phyloP scores from a whole-genome alignment of 2,797 vertebrate genomes.

The Poecile montanus region DNA sequence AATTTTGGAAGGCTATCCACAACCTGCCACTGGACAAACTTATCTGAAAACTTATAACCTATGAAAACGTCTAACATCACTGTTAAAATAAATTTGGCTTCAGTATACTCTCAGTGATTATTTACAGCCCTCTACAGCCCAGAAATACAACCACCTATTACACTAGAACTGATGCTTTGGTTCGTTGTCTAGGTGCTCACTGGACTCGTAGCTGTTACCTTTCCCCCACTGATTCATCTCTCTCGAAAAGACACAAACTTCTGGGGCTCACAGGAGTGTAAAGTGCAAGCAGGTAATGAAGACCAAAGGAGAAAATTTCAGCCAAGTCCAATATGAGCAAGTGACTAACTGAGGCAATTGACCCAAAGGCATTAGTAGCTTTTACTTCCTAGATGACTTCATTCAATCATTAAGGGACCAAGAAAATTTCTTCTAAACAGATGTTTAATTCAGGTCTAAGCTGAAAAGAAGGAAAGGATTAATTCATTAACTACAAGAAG shows the following conservation, averaged over 20 bases:
- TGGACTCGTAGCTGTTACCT: neutral
- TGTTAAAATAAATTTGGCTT: neutral
- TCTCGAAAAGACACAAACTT: neutral
- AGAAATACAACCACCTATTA: neutral
- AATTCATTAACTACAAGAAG: neutral
- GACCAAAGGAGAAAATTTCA: neutral
- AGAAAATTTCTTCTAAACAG: neutral
- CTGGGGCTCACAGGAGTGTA: neutral
- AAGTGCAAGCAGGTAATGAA: neutral
- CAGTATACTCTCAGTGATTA: neutral
- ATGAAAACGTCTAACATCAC: neutral
- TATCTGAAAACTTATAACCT: neutral
- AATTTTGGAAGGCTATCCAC: neutral
- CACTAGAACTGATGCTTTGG: neutral
- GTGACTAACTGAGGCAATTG: neutral
- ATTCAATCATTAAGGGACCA: neutral
- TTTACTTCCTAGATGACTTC: neutral
- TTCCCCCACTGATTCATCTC: neutral
- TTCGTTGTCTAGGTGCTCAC: neutral
- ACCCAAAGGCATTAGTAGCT: neutral
- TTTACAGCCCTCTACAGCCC: neutral
- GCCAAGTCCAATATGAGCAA: neutral
- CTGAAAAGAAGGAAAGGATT: neutral
- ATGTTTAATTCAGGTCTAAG: neutral
- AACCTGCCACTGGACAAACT: neutral